Evolutionary conservation across 37 sponge, comb jelly and placozoan species (phyloP).

Genomic region (Geodia barretti): DNA sequence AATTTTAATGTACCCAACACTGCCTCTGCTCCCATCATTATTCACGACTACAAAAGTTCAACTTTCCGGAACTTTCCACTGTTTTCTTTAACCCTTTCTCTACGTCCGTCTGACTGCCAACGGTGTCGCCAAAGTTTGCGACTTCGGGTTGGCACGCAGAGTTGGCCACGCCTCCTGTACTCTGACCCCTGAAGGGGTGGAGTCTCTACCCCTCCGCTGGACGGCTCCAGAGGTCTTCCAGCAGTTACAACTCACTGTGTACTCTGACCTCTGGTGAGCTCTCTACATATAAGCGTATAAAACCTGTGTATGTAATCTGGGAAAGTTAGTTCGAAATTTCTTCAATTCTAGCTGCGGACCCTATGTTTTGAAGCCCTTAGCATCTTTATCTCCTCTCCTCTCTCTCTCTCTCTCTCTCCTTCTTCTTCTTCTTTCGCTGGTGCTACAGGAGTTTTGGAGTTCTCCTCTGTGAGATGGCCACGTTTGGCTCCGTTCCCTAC

Average conservation of each 20-base stretch:
- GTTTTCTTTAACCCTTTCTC: conserved; percentile 63
- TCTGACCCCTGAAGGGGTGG: neutral
- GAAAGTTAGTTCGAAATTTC: no score
- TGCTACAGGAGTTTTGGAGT: conserved; percentile 89
- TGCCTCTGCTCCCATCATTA: no score
- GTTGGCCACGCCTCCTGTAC: conserved; percentile 41
- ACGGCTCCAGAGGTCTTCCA: conserved; percentile 81
- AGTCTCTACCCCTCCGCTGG: conserved; percentile 63
- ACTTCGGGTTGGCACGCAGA: conserved; percentile 70
- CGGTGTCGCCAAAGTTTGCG: conserved; percentile 64
- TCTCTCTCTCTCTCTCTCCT: neutral
- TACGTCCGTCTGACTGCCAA: conserved; percentile 53
- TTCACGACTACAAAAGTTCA: no score
- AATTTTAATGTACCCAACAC: no score
- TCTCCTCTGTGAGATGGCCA: conserved; percentile 83
- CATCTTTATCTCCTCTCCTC: neutral
- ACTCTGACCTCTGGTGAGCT: conserved; percentile 84
- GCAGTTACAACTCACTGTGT: conserved; percentile 42
- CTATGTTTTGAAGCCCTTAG: neutral
- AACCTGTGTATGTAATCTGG: no score
- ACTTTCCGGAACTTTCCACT: neutral
- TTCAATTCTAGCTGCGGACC: no score
- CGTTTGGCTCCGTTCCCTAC: conserved; percentile 85
- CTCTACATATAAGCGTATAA: no score
- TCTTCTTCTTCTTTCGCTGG: neutral